Evolutionary conservation across 2,888 invertebrate genomes (phyloP).

Genomic region (Sesia bembeciformis): DNA sequence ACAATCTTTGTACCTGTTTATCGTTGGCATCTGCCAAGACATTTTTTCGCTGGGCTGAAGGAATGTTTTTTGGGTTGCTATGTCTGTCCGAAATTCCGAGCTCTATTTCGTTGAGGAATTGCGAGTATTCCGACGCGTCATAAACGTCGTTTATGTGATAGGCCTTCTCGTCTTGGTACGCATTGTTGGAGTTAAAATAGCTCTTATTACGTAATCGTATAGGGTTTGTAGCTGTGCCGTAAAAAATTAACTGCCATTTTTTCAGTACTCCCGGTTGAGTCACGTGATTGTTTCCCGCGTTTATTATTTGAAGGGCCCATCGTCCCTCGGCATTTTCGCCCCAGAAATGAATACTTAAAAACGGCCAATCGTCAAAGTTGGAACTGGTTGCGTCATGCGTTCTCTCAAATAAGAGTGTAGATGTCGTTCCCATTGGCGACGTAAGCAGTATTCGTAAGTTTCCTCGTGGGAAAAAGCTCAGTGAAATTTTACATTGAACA

Average conservation of each 20-base stretch:
- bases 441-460: slow-evolving; percentile 91
- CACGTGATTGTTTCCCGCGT: slow-evolving; percentile 84
- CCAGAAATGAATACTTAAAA: slow-evolving; percentile 99
- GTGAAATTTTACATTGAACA: slow-evolving; percentile 95
- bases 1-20: slow-evolving; percentile 78
- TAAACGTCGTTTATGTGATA: slow-evolving; percentile 79
- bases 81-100: slow-evolving; percentile 75
- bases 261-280: slow-evolving; percentile 90
- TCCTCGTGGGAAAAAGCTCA: slow-evolving; percentile 94
- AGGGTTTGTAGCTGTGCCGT: slow-evolving; percentile 92
- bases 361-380: slow-evolving; percentile 98
- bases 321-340: slow-evolving; percentile 92
- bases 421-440: slow-evolving; percentile 95
- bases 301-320: slow-evolving; percentile 88
- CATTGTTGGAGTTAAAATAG: slow-evolving; percentile 63
- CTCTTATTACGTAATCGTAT: slow-evolving; percentile 79
- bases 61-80: slow-evolving; percentile 79
- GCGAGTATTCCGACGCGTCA: slow-evolving; percentile 75
- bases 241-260: slow-evolving; percentile 97
- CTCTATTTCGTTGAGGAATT: slow-evolving; percentile 66
- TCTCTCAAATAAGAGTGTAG: slow-evolving; percentile 93
- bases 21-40: slow-evolving; percentile 76
- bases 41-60: slow-evolving; percentile 75
- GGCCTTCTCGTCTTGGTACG: slow-evolving; percentile 63
- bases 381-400: slow-evolving; percentile 92